Percentiles rank a stretch among this genome's conserved stretches.
These are phyloP conservation scores for Zaprionus nigranus DNA, from an alignment of 1,140 invertebrate genomes.

Conservation along the genomic window DNA sequence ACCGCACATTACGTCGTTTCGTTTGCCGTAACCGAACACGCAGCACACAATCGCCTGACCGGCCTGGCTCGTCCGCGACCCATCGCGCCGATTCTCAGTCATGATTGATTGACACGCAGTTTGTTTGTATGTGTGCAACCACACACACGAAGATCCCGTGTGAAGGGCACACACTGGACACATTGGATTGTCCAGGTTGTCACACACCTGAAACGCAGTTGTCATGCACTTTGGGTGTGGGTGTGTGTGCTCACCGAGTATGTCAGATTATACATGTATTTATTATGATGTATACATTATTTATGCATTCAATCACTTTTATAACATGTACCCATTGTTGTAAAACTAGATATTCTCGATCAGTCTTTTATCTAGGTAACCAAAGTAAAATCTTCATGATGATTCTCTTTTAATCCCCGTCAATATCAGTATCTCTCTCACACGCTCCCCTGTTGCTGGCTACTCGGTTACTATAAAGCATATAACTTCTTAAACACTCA, in stretches of 20 bases:
- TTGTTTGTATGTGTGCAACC: constrained; percentile 32
- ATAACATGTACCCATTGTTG: background rate
- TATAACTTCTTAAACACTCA: background rate
- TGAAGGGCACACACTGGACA: too few relatives aligned
- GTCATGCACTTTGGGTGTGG: too few relatives aligned
- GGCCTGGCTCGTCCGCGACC: background rate
- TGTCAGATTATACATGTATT: background rate
- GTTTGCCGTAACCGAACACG: constrained; percentile 55
- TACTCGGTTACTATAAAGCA: background rate
- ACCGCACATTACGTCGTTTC: constrained; percentile 67
- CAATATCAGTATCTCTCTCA: too few relatives aligned
- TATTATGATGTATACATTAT: background rate
- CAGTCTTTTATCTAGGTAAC: background rate
- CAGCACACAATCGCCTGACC: background rate
- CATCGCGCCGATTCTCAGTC: constrained; percentile 5
- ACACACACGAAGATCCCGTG: constrained; percentile 39
- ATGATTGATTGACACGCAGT: constrained; percentile 64
- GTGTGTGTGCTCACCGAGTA: background rate
- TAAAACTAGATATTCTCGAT: background rate
- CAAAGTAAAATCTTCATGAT: too few relatives aligned
- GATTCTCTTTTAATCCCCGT: too few relatives aligned
- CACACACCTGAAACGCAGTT: too few relatives aligned
- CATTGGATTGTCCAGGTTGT: background rate
- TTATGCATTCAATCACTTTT: background rate
- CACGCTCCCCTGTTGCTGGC: too few relatives aligned